Percentiles rank a stretch among this genome's conserved stretches.
These are phyloP conservation scores for Halcyon senegalensis DNA, from an alignment of 2,113 vertebrate genomes.

Conservation along the genomic window DNA sequence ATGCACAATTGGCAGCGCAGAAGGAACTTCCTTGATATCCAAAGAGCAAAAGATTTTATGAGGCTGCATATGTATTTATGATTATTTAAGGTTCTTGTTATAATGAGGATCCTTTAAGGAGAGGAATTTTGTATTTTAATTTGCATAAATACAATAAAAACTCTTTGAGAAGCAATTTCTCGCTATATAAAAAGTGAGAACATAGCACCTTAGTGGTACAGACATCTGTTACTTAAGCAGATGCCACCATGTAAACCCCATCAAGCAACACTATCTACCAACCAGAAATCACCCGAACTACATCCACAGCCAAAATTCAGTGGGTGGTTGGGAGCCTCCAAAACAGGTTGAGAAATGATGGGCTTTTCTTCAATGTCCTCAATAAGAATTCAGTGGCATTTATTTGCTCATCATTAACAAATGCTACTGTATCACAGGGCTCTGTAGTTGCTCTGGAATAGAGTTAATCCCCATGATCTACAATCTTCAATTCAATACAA, in stretches of 20 bases:
- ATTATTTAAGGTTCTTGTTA: constrained; percentile 72
- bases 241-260: constrained; percentile 72
- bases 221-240: constrained; percentile 83
- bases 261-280: constrained; percentile 65
- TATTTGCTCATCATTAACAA: not conserved
- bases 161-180: constrained; percentile 76
- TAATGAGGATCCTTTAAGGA: constrained; percentile 74
- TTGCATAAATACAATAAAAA: constrained; percentile 83
- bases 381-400: constrained; percentile 1
- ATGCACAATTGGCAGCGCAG: constrained; percentile 73
- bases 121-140: constrained; percentile 72
- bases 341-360: constrained; percentile 30
- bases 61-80: constrained; percentile 67
- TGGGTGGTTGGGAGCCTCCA: constrained; percentile 42
- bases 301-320: constrained; percentile 64
- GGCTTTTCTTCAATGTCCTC: constrained; percentile 21
- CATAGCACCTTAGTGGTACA: constrained; percentile 79
- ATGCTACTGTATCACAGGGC: not conserved
- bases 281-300: constrained; percentile 55
- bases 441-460: not conserved
- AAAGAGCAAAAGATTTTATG: constrained; percentile 67
- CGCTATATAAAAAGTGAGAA: constrained; percentile 79
- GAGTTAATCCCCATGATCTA: not conserved
- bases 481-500: not conserved
- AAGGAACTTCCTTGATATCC: constrained; percentile 69